Evolutionary conservation across 2,888 invertebrate genomes (phyloP).

Genomic region (Torymus aiolomorphi): DNA sequence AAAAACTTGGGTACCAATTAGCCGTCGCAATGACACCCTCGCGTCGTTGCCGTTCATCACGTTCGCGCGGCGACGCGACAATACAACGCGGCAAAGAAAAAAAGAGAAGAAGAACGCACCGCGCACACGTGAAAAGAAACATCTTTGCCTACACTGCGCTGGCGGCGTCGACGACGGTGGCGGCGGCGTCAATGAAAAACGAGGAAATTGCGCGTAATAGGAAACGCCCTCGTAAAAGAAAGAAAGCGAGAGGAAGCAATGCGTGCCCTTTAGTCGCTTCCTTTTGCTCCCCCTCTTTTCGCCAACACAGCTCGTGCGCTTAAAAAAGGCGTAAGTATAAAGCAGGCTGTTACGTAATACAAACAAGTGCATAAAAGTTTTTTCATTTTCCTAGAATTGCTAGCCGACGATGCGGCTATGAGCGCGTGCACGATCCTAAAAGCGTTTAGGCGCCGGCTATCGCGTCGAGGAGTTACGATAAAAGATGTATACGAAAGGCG

Average conservation of each 20-base stretch:
- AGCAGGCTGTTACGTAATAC: slow-evolving; percentile 51
- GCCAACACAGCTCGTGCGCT: slow-evolving; percentile 10
- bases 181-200: slow-evolving; percentile 37
- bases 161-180: too few species aligned
- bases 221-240: slow-evolving; percentile 48
- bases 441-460: neutral
- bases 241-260: slow-evolving; percentile 1
- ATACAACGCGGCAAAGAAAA: slow-evolving; percentile 14
- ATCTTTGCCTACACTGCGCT: neutral
- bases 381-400: slow-evolving; percentile 51
- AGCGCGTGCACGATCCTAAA: neutral
- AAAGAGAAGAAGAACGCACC: neutral
- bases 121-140: neutral
- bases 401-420: neutral
- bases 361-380: slow-evolving; percentile 54
- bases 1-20: slow-evolving; percentile 43
- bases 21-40: slow-evolving; percentile 30
- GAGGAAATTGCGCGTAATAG: slow-evolving; percentile 51
- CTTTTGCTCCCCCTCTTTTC: neutral
- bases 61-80: slow-evolving; percentile 1
- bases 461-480: slow-evolving; percentile 5
- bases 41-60: slow-evolving; percentile 5
- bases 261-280: slow-evolving; percentile 6
- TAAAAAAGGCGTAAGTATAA: slow-evolving; percentile 47
- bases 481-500: neutral